Evolutionary conservation across 2,888 invertebrate species (phyloP), one percentile per base, ranked within the genome.

Genomic region (Onthophagus sagittarius): DNA sequence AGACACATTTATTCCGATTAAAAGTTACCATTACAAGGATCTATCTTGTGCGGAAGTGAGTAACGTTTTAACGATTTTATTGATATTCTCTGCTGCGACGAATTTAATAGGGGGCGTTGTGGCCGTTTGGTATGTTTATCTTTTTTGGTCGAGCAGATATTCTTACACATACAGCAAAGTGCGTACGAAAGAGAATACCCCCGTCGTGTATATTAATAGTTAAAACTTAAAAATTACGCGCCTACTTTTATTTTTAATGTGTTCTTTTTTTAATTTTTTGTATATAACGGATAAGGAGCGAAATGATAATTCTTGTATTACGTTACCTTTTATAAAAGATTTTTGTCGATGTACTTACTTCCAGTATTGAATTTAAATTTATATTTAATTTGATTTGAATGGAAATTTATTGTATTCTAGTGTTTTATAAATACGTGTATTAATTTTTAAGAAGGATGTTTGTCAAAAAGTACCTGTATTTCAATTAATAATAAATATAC

Each of bases 41-140:
- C 82, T 88, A 65, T 85, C 82, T 75, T 88, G 87, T 78, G 79
- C 81, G 0, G 87, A 87, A 81, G 83, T 85, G n/a, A 78, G 83
- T 71, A 82, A 84, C 75, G 81, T 86, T 33, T 80, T 87, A 70
- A 82, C 81, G 62, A 79, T 84, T 39, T 79, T 86, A 32, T 78
- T 87, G 65, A 83, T 86, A 71, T 83, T 83, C 53, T 84, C 85
- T 0, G 82, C 85, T 74, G 81, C 82, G 5, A 78, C 82, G n/a
- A 87, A 86, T 79, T 78, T 81, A 23, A 77, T 86, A 15, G 85
- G 83, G 3, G 83, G 84, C 5, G 73, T 86, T 15, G 79, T 86
- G 9, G 83, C 85, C 65, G 75, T 83, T 6, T 83, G 85, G 82
- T 87, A 87, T 78, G 82, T 87, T 72, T 84, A 85, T 75, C 79